phyloP scores from a whole-genome alignment of 2,888 invertebrate genomes.

The Pheosia gnoma region DNA sequence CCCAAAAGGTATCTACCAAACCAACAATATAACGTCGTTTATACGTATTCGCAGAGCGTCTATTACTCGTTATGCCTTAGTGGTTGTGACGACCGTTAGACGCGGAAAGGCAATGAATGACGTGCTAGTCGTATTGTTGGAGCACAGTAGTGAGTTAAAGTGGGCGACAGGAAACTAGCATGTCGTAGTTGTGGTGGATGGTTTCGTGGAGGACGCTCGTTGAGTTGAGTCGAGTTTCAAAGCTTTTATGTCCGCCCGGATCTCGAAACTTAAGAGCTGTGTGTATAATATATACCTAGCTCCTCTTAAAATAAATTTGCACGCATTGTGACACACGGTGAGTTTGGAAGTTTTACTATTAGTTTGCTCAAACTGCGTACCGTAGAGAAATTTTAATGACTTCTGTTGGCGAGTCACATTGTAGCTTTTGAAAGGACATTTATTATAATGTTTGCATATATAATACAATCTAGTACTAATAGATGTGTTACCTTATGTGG shows the following conservation, averaged over 20 bases:
- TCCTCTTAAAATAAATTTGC: conserved; percentile 23
- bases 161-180: conserved; percentile 34
- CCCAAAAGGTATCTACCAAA: conserved; percentile 24
- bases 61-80: conserved; percentile 31
- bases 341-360: conserved; percentile 17
- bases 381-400: conserved; percentile 9
- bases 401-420: conserved; percentile 1
- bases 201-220: conserved; percentile 50
- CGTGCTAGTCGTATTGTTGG: conserved; percentile 21
- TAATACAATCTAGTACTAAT: neutral
- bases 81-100: conserved; percentile 12
- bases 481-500: neutral
- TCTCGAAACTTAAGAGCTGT: conserved; percentile 31
- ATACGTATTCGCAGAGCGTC: conserved; percentile 20
- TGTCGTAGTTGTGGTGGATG: conserved; percentile 50
- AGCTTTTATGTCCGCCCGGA: conserved; percentile 40
- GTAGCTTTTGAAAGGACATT: neutral
- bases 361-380: conserved; percentile 8
- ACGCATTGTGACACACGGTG: conserved; percentile 12
- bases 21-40: conserved; percentile 26
- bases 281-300: conserved; percentile 19
- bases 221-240: conserved; percentile 41
- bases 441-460: neutral
- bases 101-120: conserved; percentile 41
- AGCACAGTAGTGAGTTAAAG: conserved; percentile 27